A percentile compares a stretch with the other conserved stretches of the same genome.
Conservation (phyloP, 2,797 vertebrate genomes). For the Petrocephalus schoutedeni region DNA sequence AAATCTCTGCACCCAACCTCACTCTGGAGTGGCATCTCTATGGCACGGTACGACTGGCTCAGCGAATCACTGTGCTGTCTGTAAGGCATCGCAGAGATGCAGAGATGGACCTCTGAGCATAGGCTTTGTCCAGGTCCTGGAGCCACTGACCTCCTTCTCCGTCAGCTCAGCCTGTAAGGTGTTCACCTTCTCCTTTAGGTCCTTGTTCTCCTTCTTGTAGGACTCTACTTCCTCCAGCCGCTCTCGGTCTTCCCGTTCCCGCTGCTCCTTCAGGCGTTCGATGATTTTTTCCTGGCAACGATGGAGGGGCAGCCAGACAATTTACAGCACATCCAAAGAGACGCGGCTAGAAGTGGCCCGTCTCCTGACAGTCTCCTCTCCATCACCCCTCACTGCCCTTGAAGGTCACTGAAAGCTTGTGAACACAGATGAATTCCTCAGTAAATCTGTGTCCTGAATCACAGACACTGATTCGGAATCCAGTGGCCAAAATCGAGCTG, state of each 20-base stretch:
- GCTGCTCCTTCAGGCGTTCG: conserved; percentile 95
- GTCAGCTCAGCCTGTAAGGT: conserved; percentile 89
- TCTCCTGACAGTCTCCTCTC: not conserved
- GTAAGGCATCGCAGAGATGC: conserved; percentile 5
- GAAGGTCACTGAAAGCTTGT: not conserved
- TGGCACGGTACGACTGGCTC: not conserved
- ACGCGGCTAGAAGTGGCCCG: not conserved
- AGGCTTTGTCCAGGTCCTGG: conserved; percentile 13
- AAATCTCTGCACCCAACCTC: not conserved
- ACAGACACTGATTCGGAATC: not conserved
- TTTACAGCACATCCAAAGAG: not conserved
- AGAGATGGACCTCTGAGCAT: not conserved
- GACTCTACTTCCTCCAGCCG: conserved; percentile 90
- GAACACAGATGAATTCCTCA: conserved; percentile 20
- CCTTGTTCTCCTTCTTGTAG: conserved; percentile 98
- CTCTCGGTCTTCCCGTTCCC: conserved; percentile 92
- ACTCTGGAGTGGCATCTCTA: not conserved
- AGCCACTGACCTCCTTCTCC: conserved; percentile 86
- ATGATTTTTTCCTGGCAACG: conserved; percentile 89
- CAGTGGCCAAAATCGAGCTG: not conserved
- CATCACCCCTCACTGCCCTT: not conserved
- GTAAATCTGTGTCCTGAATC: not conserved
- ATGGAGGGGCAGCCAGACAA: conserved; percentile 29
- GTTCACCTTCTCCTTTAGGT: conserved; percentile 95
- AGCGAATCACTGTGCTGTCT: not conserved